Conservation (phyloP, 2,113 vertebrate genomes). For the Calyptommatus sinebrachiatus region DNA sequence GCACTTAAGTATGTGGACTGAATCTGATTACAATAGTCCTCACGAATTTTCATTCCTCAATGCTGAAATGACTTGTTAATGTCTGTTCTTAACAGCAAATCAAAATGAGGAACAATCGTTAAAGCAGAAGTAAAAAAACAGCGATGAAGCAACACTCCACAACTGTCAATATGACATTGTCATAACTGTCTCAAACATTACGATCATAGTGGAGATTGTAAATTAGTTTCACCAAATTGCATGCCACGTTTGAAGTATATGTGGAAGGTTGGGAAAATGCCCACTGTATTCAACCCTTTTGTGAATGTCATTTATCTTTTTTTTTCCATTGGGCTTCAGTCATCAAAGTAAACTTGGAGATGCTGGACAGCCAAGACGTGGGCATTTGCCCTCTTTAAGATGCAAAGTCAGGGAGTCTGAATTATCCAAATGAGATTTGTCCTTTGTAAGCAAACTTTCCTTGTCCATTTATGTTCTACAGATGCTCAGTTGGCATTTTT, state of each 20-base stretch:
- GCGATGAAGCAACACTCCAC: too few species aligned
- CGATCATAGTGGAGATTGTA: too few species aligned
- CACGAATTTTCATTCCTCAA: background rate
- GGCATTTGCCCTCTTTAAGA: background rate
- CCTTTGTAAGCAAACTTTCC: background rate
- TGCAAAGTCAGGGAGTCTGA: background rate
- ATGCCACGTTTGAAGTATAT: background rate
- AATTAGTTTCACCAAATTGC: background rate
- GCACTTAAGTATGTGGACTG: background rate
- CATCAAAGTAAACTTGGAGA: too few species aligned
- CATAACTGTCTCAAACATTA: too few species aligned
- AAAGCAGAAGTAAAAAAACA: too few species aligned
- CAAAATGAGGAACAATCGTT: too few species aligned
- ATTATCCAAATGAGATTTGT: background rate
- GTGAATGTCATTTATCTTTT: too few species aligned
- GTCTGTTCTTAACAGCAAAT: too few species aligned
- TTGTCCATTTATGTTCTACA: background rate
- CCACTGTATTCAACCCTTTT: too few species aligned
- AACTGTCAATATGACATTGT: too few species aligned
- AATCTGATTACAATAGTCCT: background rate
- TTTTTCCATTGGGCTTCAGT: too few species aligned
- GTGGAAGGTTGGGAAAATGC: background rate
- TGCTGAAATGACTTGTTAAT: too few species aligned
- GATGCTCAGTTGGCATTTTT: conserved; percentile 12
- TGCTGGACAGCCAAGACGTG: background rate